Percentiles rank a stretch among this genome's conserved stretches.
phyloP scores from a whole-genome alignment of 2,888 invertebrate species.

The Tanytarsus gracilentus region DNA sequence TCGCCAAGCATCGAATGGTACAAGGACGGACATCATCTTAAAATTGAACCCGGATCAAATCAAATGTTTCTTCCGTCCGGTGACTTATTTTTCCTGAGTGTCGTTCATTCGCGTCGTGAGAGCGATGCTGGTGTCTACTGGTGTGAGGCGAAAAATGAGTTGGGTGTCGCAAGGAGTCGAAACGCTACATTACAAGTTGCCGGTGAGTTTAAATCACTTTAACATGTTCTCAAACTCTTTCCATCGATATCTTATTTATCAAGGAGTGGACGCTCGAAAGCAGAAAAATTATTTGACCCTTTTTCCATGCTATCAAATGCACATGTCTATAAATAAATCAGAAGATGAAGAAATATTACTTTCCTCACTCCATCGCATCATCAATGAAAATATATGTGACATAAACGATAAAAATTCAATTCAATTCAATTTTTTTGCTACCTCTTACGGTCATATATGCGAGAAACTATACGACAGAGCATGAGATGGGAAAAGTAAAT shows the following conservation, averaged over 20 bases:
- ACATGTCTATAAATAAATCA: not conserved
- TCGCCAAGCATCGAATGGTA: slow-evolving; percentile 77
- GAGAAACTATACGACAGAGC: too few species aligned
- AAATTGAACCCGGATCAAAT: slow-evolving; percentile 57
- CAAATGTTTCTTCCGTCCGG: slow-evolving; percentile 72
- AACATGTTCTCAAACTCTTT: not conserved
- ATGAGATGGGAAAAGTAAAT: slow-evolving; percentile 6
- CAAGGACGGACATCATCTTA: slow-evolving; percentile 52
- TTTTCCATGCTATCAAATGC: not conserved
- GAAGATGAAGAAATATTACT: not conserved
- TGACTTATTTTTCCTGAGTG: slow-evolving; percentile 69
- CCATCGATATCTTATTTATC: not conserved
- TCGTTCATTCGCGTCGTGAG: slow-evolving; percentile 69
- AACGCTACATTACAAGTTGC: slow-evolving; percentile 81
- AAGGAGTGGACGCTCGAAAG: not conserved
- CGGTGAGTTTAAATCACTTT: slow-evolving; percentile 48
- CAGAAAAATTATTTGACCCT: not conserved
- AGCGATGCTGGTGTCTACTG: slow-evolving; percentile 80
- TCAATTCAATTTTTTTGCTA: not conserved
- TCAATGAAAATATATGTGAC: not conserved
- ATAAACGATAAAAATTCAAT: not conserved
- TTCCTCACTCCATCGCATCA: not conserved
- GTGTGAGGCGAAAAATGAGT: slow-evolving; percentile 76
- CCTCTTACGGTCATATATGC: not conserved
- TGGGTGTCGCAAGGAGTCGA: slow-evolving; percentile 70